These are phyloP conservation scores for Microplitis mediator DNA, from an alignment of 1,140 invertebrate genomes.

Conservation along the genomic window DNA sequence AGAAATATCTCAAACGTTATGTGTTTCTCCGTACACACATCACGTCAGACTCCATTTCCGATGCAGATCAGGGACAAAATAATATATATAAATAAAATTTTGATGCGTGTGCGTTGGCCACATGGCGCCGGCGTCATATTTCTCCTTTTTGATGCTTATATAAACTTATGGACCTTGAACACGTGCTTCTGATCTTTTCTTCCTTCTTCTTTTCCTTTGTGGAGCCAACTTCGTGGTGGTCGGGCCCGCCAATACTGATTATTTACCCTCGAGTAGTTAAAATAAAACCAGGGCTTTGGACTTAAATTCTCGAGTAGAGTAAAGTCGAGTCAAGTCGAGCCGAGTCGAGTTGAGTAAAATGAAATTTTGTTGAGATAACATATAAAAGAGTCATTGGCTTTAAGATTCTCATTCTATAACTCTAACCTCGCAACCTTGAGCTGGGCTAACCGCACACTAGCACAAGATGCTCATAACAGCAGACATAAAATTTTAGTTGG, in stretches of 20 bases:
- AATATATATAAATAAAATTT: not conserved
- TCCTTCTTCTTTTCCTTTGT: not conserved
- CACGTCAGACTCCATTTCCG: slow-evolving; percentile 4
- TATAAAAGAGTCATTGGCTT: too few relatives aligned
- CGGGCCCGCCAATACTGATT: slow-evolving; percentile 9
- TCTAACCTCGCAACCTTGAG: too few relatives aligned
- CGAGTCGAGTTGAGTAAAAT: too few relatives aligned
- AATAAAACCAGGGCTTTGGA: not conserved
- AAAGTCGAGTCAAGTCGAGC: too few relatives aligned
- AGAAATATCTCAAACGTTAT: not conserved
- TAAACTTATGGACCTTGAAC: slow-evolving; percentile 5
- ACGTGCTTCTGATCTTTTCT: slow-evolving; percentile 18
- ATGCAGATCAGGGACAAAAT: slow-evolving; percentile 20
- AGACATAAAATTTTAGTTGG: too few relatives aligned
- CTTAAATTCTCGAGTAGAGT: too few relatives aligned
- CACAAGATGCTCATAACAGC: too few relatives aligned
- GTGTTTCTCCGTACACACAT: not conserved
- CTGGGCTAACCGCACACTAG: too few relatives aligned
- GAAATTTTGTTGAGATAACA: too few relatives aligned
- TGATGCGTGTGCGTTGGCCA: slow-evolving; percentile 19
- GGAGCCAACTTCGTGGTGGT: slow-evolving; percentile 12
- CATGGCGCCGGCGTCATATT: slow-evolving; percentile 9
- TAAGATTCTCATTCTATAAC: too few relatives aligned
- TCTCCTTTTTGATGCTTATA: not conserved
- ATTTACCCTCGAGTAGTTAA: slow-evolving; percentile 11